phyloP scores from a whole-genome alignment of 2,888 invertebrate genomes.

The Dasypolia templi region DNA sequence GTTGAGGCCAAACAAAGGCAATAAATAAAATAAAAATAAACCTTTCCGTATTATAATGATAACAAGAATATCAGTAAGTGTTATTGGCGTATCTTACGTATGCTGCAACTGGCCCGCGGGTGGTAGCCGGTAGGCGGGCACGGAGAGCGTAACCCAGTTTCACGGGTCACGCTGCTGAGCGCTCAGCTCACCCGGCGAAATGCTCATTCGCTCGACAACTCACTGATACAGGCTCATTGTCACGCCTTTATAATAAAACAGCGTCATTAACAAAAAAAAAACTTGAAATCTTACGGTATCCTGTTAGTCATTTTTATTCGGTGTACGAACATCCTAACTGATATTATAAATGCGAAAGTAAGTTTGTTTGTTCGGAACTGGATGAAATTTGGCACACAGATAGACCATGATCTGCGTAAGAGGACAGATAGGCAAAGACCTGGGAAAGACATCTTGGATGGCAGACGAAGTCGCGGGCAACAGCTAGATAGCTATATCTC shows the following conservation, averaged over 20 bases:
- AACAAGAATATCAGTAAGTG: conserved; percentile 41
- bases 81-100: conserved; percentile 55
- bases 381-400: no score
- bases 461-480: no score
- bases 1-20: neutral
- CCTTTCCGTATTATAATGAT: conserved; percentile 17
- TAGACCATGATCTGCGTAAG: no score
- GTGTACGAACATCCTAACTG: neutral
- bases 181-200: conserved; percentile 69
- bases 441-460: no score
- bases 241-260: conserved; percentile 33
- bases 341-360: no score
- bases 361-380: no score
- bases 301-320: conserved; percentile 13
- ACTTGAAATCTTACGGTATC: neutral
- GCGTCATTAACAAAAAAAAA: no score
- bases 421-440: no score
- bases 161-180: conserved; percentile 73
- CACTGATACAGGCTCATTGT: conserved; percentile 60
- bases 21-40: neutral
- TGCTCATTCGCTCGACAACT: conserved; percentile 72
- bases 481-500: neutral
- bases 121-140: conserved; percentile 63
- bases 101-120: conserved; percentile 62
- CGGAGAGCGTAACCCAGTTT: conserved; percentile 77